These are phyloP conservation scores for Prosapia bicincta DNA, from an alignment of 2,888 invertebrate genomes.

Conservation along the genomic window DNA sequence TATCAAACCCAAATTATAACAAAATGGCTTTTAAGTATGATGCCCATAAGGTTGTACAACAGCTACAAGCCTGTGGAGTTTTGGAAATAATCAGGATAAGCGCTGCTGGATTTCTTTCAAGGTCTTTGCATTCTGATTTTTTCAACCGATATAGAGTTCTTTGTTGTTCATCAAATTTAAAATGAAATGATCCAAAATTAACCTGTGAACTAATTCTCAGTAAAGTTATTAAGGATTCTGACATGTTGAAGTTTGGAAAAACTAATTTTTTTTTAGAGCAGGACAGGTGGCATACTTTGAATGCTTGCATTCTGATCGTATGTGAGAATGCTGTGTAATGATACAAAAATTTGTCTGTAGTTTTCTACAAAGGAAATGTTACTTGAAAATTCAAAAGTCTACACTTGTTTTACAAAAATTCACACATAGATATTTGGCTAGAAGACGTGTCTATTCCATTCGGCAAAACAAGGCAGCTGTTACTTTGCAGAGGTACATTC, in stretches of 20 bases:
- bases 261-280: slow-evolving; percentile 97
- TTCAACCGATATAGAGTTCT: slow-evolving; percentile 81
- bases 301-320: slow-evolving; percentile 80
- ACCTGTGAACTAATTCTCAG: slow-evolving; percentile 77
- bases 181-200: slow-evolving; percentile 67
- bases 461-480: too few species aligned
- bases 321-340: slow-evolving; percentile 80
- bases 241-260: slow-evolving; percentile 97
- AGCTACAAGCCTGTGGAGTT: slow-evolving; percentile 91
- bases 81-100: slow-evolving; percentile 97
- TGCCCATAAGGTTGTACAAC: slow-evolving; percentile 64
- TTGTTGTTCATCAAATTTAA: slow-evolving; percentile 70
- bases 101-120: slow-evolving; percentile 91
- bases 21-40: slow-evolving; percentile 67
- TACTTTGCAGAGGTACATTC: too few species aligned
- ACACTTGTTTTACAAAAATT: slow-evolving; percentile 72
- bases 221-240: slow-evolving; percentile 74
- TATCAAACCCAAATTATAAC: slow-evolving; percentile 81
- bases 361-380: slow-evolving; percentile 72
- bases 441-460: too few species aligned
- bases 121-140: slow-evolving; percentile 60
- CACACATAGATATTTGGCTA: slow-evolving; percentile 78
- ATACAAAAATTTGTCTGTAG: slow-evolving; percentile 90
- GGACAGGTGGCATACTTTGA: slow-evolving; percentile 98
- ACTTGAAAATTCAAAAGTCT: slow-evolving; percentile 62